Evolutionary conservation across 2,888 invertebrate genomes (phyloP).

Genomic region (Eutolmus rufibarbis): DNA sequence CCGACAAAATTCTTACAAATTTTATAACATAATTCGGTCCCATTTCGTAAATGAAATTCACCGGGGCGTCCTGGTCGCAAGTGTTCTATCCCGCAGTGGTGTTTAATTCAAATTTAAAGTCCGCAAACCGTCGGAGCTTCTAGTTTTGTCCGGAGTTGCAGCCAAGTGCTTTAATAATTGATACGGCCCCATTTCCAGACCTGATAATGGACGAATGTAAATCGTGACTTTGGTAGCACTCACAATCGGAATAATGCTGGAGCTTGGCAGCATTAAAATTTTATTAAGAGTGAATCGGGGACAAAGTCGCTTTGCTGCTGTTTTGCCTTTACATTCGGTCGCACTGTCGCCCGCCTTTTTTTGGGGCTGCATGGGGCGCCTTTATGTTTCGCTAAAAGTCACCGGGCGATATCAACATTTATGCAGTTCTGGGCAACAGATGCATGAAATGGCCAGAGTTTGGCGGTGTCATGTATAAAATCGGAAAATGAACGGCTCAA

Average conservation of each 20-base stretch:
- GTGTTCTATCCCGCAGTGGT: background rate
- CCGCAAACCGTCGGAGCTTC: background rate
- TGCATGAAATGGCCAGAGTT: constrained; percentile 10
- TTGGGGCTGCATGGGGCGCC: background rate
- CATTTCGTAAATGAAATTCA: background rate
- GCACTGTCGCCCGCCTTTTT: background rate
- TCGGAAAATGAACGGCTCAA: constrained; percentile 14
- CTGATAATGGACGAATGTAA: constrained; percentile 18
- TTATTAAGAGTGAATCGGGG: constrained; percentile 21
- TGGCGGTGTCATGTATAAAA: constrained; percentile 13
- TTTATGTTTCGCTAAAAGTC: constrained; percentile 26
- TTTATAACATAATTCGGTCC: background rate
- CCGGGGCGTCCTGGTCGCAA: background rate
- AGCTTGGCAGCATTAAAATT: constrained; percentile 10
- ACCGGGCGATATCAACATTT: background rate
- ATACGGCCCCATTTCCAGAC: background rate
- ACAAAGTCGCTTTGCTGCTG: background rate
- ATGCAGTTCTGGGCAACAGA: constrained; percentile 29
- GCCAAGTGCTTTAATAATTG: constrained; percentile 6
- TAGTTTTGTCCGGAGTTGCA: background rate
- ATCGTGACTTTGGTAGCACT: background rate
- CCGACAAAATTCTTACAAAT: background rate
- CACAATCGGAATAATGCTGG: background rate
- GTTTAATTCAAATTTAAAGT: background rate
- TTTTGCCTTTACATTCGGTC: background rate